Evolutionary conservation across 2,888 invertebrate species (phyloP), one percentile per base, ranked within the genome.

Genomic region (Eledona agricola): DNA sequence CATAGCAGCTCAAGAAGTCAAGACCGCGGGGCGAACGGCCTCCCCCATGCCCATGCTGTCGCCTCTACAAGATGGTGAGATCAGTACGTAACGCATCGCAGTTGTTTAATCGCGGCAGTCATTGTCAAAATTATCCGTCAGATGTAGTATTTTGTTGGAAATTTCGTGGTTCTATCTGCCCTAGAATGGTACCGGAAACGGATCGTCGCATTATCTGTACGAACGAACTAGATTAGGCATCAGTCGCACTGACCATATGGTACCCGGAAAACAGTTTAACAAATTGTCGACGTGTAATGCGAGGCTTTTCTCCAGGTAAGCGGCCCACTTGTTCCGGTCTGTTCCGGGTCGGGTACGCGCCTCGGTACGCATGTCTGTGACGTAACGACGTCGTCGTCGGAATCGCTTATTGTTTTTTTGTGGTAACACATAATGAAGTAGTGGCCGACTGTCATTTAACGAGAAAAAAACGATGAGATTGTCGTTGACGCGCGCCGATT

Each of bases 41-140:
- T 70, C 68, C 69, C 65, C 67, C 64, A 72, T 70, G 70, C 69
- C 69, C 72, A 73, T 73, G 73, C 69, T 73, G 72, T 69, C 72
- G 68, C 60, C 63, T 64, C 58, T 64, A 58, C 62, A 69, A 64
- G 64, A 72, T 73, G 71, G 67, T 68, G 65, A 67, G 63, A 57
- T 57, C 57, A 62, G 64, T 64, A 65, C 31, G 63, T 62, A 59
- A 34, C 35, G 12, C 58, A 49, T 38, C 23, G 11, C 42, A 32
- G 16, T 35, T n/a, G n/a, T n/a, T n/a, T 37, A 42, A 40, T 45
- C 16, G 9, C 12, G 25, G 45, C n/a, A 11, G 23, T 16, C 22
- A 42, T 6, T 31, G 32, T 42, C 34, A 43, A 51, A 42, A 35
- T 43, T 51, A 43, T 34, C 35, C 23, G 19, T 28, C 23, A 43